These are phyloP conservation scores for Abramis brama DNA, from an alignment of 2,113 vertebrate genomes.

Conservation along the genomic window DNA sequence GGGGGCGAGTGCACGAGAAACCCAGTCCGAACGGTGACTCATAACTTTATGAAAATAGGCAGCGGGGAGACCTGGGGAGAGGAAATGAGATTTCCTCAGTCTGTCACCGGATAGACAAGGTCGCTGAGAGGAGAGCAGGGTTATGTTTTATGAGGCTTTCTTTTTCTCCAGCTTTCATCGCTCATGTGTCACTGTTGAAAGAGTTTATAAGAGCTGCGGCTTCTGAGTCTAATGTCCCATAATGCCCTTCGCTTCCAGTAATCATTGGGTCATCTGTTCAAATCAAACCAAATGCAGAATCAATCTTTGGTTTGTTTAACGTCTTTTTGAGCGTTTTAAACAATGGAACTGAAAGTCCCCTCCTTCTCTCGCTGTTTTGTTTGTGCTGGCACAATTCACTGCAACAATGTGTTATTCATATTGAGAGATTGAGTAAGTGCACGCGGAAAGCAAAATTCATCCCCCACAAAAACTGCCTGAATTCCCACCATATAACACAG, in stretches of 20 bases:
- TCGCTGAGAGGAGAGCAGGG: slow-evolving; percentile 33
- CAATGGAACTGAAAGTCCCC: slow-evolving; percentile 32
- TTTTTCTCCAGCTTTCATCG: slow-evolving; percentile 52
- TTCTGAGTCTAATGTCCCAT: slow-evolving; percentile 29
- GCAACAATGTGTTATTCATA: slow-evolving; percentile 63
- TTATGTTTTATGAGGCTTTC: slow-evolving; percentile 48
- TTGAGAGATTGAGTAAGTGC: slow-evolving; percentile 67
- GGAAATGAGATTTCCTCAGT: slow-evolving; percentile 66
- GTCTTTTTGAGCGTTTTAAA: slow-evolving; percentile 28
- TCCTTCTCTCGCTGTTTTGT: slow-evolving; percentile 32
- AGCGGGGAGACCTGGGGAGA: slow-evolving; percentile 57
- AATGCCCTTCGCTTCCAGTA: slow-evolving; percentile 25
- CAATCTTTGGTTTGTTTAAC: slow-evolving; percentile 29
- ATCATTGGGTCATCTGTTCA: slow-evolving; percentile 2
- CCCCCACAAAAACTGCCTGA: slow-evolving; percentile 59
- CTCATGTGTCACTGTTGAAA: slow-evolving; percentile 44
- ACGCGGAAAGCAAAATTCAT: slow-evolving; percentile 61
- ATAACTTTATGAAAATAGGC: slow-evolving; percentile 57
- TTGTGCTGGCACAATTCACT: slow-evolving; percentile 55
- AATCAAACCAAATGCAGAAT: slow-evolving; percentile 17
- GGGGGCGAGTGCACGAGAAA: slow-evolving; percentile 30
- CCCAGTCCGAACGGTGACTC: slow-evolving; percentile 48
- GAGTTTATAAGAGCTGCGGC: slow-evolving; percentile 37
- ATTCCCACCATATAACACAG: slow-evolving; percentile 48
- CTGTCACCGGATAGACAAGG: slow-evolving; percentile 51